Evolutionary conservation across 2,888 invertebrate species (phyloP).

Genomic region (Lasioglossum lativentre): DNA sequence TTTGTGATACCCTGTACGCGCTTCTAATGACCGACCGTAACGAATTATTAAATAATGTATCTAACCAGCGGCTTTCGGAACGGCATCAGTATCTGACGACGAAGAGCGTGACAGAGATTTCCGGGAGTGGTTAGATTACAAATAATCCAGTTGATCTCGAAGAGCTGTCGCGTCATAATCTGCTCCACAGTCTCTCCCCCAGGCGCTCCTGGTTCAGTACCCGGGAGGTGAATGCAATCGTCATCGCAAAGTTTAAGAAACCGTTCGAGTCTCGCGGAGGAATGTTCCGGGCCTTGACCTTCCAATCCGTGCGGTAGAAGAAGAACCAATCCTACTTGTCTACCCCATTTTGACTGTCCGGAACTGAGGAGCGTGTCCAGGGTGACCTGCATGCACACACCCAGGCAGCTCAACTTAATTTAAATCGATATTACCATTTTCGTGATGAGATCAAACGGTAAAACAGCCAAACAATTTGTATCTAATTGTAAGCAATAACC

Average conservation of each 20-base stretch:
- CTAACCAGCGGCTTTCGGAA: slow-evolving; percentile 92
- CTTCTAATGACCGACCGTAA: background rate
- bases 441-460: background rate
- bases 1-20: no score
- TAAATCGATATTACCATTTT: background rate
- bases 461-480: background rate
- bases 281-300: slow-evolving; percentile 91
- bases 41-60: background rate
- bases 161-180: slow-evolving; percentile 89
- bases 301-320: slow-evolving; percentile 94
- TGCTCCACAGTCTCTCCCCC: slow-evolving; percentile 73
- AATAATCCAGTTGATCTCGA: slow-evolving; percentile 90
- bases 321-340: slow-evolving; percentile 92
- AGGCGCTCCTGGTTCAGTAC: slow-evolving; percentile 87
- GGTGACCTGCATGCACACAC: slow-evolving; percentile 85
- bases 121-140: slow-evolving; percentile 91
- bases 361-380: slow-evolving; percentile 88
- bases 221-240: slow-evolving; percentile 88
- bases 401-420: background rate
- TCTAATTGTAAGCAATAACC: background rate
- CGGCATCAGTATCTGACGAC: slow-evolving; percentile 91
- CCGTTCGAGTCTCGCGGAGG: slow-evolving; percentile 89
- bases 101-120: slow-evolving; percentile 91
- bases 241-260: slow-evolving; percentile 89
- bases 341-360: slow-evolving; percentile 93